These are phyloP conservation scores for Xanthostigma xanthostigma DNA, from an alignment of 2,888 invertebrate genomes.

Conservation along the genomic window DNA sequence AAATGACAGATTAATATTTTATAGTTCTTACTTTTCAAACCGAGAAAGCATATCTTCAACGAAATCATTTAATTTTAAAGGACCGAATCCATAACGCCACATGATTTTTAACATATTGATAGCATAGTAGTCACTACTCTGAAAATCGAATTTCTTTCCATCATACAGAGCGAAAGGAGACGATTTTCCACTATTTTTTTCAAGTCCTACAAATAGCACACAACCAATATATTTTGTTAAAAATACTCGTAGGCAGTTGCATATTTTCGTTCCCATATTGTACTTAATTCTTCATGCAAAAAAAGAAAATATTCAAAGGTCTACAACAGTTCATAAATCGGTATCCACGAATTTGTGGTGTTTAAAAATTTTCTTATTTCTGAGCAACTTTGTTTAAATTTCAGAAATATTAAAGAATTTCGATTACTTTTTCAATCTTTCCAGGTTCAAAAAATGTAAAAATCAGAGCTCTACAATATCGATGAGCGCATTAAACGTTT, in stretches of 20 bases:
- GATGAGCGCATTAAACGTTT: too few relatives aligned
- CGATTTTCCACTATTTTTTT: slow-evolving; percentile 13
- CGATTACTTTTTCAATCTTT: too few relatives aligned
- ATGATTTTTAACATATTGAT: slow-evolving; percentile 31
- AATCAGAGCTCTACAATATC: too few relatives aligned
- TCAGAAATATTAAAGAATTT: too few relatives aligned
- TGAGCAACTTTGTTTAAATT: too few relatives aligned
- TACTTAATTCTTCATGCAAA: background rate
- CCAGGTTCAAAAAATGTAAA: too few relatives aligned
- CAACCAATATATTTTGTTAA: slow-evolving; percentile 1
- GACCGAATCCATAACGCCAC: slow-evolving; percentile 39
- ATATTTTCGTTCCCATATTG: background rate
- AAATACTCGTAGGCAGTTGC: background rate
- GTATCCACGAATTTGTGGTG: too few relatives aligned
- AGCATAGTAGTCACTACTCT: slow-evolving; percentile 30
- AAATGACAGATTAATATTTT: too few relatives aligned
- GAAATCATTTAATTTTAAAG: slow-evolving; percentile 28
- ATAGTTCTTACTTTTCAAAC: slow-evolving; percentile 23
- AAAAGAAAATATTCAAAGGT: too few relatives aligned
- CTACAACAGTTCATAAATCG: too few relatives aligned
- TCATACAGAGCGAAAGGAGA: slow-evolving; percentile 31
- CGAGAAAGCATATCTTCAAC: slow-evolving; percentile 24
- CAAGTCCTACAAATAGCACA: slow-evolving; percentile 21
- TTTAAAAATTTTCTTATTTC: too few relatives aligned
- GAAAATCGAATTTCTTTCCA: slow-evolving; percentile 35